A percentile compares a stretch with the other conserved stretches of the same genome.
Evolutionary conservation across 2,888 invertebrate species (phyloP).

Genomic region (Drosophila parthenogenetica): DNA sequence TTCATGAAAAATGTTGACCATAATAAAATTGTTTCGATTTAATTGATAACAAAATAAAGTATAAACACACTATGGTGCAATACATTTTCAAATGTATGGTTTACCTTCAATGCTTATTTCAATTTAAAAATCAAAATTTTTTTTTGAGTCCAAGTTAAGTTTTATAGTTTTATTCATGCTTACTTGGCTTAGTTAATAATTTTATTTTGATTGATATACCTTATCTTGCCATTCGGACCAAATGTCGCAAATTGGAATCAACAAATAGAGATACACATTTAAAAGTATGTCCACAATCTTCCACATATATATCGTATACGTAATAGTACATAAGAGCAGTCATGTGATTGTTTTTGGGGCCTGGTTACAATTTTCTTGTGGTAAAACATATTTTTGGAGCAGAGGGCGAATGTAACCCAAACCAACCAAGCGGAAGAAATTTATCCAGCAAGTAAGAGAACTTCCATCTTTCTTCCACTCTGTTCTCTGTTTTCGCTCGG

Average conservation of each 20-base stretch:
- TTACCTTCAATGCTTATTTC: neutral
- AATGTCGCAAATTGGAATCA: conserved; percentile 25
- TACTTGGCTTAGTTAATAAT: neutral
- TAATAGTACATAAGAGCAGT: conserved; percentile 12
- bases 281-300: conserved; percentile 12
- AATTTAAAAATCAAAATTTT: neutral
- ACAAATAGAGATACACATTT: conserved; percentile 47
- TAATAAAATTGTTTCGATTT: conserved; percentile 12
- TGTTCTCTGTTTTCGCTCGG: neutral
- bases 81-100: neutral
- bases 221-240: neutral
- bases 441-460: conserved; percentile 15
- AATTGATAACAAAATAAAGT: neutral
- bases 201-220: neutral
- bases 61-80: neutral
- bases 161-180: neutral
- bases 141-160: neutral
- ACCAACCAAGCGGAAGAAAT: conserved; percentile 18
- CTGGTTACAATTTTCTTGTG: conserved; percentile 15
- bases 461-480: neutral
- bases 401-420: conserved; percentile 15
- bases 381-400: conserved; percentile 23
- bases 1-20: neutral
- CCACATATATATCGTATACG: neutral
- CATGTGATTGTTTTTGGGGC: conserved; percentile 5